Evolutionary conservation across 2,113 vertebrate genomes (phyloP).

Genomic region (Grallaria varia): DNA sequence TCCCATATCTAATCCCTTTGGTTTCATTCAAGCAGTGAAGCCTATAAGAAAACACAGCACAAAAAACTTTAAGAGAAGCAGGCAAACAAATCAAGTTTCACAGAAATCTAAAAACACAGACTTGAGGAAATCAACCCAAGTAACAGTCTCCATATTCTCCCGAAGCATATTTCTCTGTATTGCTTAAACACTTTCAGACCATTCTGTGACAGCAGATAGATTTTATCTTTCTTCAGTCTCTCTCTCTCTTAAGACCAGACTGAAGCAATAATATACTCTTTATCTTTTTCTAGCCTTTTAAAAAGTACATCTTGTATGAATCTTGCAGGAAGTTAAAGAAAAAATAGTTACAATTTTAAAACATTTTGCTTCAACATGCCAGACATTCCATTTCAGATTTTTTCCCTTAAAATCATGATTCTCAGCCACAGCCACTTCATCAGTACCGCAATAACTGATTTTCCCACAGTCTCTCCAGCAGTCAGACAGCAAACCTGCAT

Average conservation of each 20-base stretch:
- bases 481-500: conserved; percentile 7
- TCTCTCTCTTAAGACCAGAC: neutral
- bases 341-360: neutral
- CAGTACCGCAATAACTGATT: neutral
- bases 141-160: neutral
- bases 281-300: neutral
- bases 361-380: neutral
- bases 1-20: neutral
- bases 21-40: neutral
- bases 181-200: neutral
- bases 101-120: neutral
- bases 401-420: conserved; percentile 17
- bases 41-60: neutral
- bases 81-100: neutral
- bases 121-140: neutral
- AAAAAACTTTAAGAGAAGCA: neutral
- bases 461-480: conserved; percentile 31
- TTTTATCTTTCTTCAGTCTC: neutral
- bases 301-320: neutral
- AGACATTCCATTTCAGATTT: neutral
- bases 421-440: conserved; percentile 47
- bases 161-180: neutral
- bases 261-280: neutral
- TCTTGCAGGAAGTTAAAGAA: neutral
- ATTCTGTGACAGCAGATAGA: neutral